phyloP scores from a whole-genome alignment of 2,113 vertebrate species.

The Lepisosteus osseus region DNA sequence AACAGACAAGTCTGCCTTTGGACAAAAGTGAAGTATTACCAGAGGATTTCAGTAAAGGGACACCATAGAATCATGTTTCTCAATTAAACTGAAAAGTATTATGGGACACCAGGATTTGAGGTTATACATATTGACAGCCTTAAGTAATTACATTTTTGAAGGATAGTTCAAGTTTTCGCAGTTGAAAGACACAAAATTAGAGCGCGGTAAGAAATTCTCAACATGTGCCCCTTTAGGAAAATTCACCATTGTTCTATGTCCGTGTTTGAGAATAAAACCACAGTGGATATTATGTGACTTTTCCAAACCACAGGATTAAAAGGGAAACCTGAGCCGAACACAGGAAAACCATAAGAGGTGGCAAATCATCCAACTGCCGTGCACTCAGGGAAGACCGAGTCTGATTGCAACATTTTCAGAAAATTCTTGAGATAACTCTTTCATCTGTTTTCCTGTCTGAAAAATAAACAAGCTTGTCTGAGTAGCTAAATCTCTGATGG shows the following conservation, averaged over 20 bases:
- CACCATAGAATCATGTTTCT: neutral
- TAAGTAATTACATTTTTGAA: neutral
- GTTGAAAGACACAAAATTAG: neutral
- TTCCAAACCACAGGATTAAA: constrained; percentile 27
- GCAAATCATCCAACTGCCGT: constrained; percentile 11
- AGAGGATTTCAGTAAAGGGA: neutral
- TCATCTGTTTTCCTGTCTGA: constrained; percentile 6
- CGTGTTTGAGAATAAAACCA: constrained; percentile 18
- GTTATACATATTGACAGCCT: neutral
- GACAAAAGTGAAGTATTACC: neutral
- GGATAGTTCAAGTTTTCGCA: neutral
- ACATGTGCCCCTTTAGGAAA: constrained; percentile 3
- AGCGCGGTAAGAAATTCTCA: neutral
- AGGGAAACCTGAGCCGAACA: constrained; percentile 16
- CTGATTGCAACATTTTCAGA: constrained; percentile 9
- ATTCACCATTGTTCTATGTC: constrained; percentile 17
- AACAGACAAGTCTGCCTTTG: neutral
- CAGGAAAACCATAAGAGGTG: constrained; percentile 19
- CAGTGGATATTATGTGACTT: constrained; percentile 14
- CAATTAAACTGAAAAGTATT: neutral
- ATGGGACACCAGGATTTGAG: neutral
- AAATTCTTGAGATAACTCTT: constrained; percentile 6
- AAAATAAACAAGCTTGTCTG: constrained; percentile 1
- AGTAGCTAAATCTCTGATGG: neutral
- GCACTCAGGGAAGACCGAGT: neutral